phyloP scores from a whole-genome alignment of 1,140 invertebrate genomes.

The Ephestia elutella region DNA sequence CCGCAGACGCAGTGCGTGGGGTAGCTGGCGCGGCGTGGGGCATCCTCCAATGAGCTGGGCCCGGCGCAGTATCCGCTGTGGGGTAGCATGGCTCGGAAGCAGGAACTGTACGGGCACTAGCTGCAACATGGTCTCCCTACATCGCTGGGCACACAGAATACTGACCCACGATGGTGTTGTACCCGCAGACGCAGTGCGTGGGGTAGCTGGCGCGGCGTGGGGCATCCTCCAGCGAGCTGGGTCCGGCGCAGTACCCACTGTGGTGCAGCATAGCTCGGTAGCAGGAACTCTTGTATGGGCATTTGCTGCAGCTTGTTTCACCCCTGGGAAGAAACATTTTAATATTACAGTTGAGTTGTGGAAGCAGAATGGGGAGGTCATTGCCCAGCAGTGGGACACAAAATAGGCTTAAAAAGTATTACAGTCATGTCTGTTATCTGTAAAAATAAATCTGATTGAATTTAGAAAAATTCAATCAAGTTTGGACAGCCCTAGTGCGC shows the following conservation, averaged over 20 bases:
- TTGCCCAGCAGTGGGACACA: too few species aligned
- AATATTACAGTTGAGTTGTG: not conserved
- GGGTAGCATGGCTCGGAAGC: slow-evolving; percentile 82
- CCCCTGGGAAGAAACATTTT: slow-evolving; percentile 76
- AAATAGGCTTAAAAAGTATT: too few species aligned
- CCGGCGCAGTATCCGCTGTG: slow-evolving; percentile 79
- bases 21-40: slow-evolving; percentile 75
- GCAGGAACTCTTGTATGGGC: slow-evolving; percentile 85
- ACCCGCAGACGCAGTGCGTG: slow-evolving; percentile 85
- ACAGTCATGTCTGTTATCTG: too few species aligned
- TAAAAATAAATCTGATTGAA: too few species aligned
- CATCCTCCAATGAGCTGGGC: slow-evolving; percentile 73
- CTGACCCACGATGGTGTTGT: slow-evolving; percentile 79
- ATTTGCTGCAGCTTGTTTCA: slow-evolving; percentile 81
- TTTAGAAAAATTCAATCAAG: too few species aligned
- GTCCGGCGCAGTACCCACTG: slow-evolving; percentile 76
- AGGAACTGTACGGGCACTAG: slow-evolving; percentile 86
- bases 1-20: slow-evolving; percentile 85
- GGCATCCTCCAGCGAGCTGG: slow-evolving; percentile 74
- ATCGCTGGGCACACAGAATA: slow-evolving; percentile 74
- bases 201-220: slow-evolving; percentile 75
- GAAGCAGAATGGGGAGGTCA: too few species aligned
- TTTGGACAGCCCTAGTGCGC: too few species aligned
- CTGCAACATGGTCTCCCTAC: slow-evolving; percentile 81
- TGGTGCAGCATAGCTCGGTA: slow-evolving; percentile 83